phyloP scores from a whole-genome alignment of 1,140 invertebrate genomes.

The Argopecten irradians region DNA sequence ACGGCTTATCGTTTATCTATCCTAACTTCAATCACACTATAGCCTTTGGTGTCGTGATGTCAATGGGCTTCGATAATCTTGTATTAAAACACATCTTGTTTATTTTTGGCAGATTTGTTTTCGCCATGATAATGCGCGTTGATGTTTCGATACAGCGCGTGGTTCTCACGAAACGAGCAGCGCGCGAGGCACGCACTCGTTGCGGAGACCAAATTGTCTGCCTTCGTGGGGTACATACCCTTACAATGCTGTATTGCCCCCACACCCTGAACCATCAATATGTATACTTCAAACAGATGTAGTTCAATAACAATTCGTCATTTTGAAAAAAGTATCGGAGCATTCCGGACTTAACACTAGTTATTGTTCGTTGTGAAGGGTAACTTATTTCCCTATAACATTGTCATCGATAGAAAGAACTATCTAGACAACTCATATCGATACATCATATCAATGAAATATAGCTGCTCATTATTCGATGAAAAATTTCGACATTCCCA shows the following conservation, averaged over 20 bases:
- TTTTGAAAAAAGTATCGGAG: neutral
- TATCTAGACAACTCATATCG: too few species aligned
- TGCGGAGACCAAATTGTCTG: neutral
- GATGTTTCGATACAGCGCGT: neutral
- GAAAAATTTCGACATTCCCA: too few species aligned
- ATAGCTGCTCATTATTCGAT: too few species aligned
- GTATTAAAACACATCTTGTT: neutral
- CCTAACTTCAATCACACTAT: neutral
- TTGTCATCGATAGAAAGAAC: too few species aligned
- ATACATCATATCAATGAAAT: too few species aligned
- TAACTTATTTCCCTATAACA: too few species aligned
- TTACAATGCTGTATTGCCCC: neutral
- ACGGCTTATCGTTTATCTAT: conserved; percentile 1
- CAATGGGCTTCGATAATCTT: neutral
- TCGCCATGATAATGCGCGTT: conserved; percentile 1
- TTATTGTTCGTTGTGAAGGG: neutral
- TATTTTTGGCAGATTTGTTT: conserved; percentile 10
- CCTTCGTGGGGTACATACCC: neutral
- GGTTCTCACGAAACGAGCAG: neutral
- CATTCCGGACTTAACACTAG: neutral
- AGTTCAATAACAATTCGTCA: neutral
- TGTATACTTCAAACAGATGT: neutral
- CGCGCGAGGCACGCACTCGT: neutral
- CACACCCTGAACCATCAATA: neutral
- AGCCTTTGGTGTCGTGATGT: neutral